Evolutionary conservation across 2,113 vertebrate species (phyloP).

Genomic region (Gadus macrocephalus): DNA sequence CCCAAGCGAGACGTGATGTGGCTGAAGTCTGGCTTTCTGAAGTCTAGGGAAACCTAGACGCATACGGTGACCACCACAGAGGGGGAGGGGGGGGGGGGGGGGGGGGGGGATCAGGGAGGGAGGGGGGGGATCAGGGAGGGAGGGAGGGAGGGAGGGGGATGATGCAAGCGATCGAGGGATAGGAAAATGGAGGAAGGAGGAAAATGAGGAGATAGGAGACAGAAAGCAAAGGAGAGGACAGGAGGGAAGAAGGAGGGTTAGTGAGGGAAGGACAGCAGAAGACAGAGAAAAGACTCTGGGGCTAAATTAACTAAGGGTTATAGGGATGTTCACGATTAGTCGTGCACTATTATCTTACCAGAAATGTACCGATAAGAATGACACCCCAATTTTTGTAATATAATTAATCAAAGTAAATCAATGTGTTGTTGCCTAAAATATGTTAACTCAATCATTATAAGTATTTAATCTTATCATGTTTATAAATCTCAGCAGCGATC

Average conservation of each 20-base stretch:
- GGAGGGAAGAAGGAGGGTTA: neutral
- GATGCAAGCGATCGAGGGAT: neutral
- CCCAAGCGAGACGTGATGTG: conserved; percentile 97
- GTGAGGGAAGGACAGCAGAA: neutral
- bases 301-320: neutral
- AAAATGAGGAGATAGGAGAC: neutral
- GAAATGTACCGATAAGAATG: no score
- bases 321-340: neutral
- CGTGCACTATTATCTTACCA: neutral
- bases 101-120: neutral
- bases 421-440: neutral
- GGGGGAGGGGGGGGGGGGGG: conserved; percentile 56
- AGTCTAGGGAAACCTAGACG: conserved; percentile 95
- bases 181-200: neutral
- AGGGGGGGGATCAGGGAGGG: conserved; percentile 58
- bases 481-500: no score
- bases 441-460: neutral
- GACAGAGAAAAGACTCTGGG: conserved; percentile 9
- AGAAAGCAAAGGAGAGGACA: neutral
- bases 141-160: conserved; percentile 55
- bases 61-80: conserved; percentile 79
- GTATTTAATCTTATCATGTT: neutral
- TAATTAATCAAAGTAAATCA: neutral
- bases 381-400: neutral
- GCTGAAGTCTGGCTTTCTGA: conserved; percentile 99